Percentiles rank a stretch among this genome's conserved stretches.
Evolutionary conservation across 2,888 invertebrate species (phyloP).

Genomic region (Mimas tiliae): DNA sequence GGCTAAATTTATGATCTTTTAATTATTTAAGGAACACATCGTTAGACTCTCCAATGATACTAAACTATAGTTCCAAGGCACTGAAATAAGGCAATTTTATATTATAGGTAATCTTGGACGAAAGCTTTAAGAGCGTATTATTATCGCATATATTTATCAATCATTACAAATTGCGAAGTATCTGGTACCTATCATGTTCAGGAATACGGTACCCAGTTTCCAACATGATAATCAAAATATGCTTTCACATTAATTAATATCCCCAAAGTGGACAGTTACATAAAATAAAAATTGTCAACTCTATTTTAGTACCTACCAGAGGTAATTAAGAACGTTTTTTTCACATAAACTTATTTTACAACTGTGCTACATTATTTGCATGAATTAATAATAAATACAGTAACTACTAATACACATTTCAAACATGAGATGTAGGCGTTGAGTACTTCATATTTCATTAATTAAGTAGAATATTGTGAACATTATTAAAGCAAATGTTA

Average conservation of each 20-base stretch:
- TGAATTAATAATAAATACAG: slow-evolving; percentile 34
- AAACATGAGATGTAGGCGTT: not conserved
- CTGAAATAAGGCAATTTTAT: not conserved
- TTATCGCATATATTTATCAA: too few species aligned
- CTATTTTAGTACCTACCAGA: slow-evolving; percentile 1
- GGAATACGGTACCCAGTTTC: not conserved
- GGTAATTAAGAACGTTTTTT: slow-evolving; percentile 6
- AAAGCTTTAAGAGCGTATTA: not conserved
- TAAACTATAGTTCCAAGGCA: slow-evolving; percentile 7
- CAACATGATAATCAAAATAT: not conserved
- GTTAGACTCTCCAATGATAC: not conserved
- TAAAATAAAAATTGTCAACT: not conserved
- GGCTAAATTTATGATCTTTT: too few species aligned
- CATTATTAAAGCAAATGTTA: slow-evolving; percentile 24
- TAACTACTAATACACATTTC: slow-evolving; percentile 27
- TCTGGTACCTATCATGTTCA: not conserved
- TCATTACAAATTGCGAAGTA: slow-evolving; percentile 1
- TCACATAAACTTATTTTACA: not conserved
- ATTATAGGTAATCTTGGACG: not conserved
- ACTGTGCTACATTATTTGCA: not conserved
- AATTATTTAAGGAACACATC: too few species aligned
- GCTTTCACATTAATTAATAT: not conserved
- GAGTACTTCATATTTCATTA: slow-evolving; percentile 38
- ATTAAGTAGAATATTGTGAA: slow-evolving; percentile 34
- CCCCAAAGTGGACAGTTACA: not conserved